phyloP scores from a whole-genome alignment of 2,113 vertebrate species.

The Leiothrix lutea region DNA sequence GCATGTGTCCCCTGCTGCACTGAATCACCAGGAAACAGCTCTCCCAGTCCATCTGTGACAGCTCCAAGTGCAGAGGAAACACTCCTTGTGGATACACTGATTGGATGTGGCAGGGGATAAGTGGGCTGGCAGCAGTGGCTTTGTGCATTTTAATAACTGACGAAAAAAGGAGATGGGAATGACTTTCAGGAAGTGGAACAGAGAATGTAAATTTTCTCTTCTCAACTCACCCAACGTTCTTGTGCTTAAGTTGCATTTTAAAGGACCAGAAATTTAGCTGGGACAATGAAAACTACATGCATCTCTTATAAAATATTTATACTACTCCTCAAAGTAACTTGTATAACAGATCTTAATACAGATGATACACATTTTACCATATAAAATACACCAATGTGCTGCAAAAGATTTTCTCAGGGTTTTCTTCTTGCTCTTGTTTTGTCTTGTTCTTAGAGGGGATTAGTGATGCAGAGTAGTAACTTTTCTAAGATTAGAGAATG shows the following conservation, averaged over 20 bases:
- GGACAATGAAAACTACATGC: not conserved
- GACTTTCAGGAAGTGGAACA: not conserved
- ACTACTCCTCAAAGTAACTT: not conserved
- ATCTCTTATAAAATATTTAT: not conserved
- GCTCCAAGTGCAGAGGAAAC: constrained; percentile 18
- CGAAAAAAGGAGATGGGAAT: not conserved
- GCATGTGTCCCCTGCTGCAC: constrained; percentile 20
- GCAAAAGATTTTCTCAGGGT: not conserved
- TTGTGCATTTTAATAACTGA: constrained; percentile 4
- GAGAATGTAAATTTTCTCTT: not conserved
- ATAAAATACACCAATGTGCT: not conserved
- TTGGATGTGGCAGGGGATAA: constrained; percentile 19
- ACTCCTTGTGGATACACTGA: not conserved
- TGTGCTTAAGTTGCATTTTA: not conserved
- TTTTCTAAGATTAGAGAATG: not conserved
- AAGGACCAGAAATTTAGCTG: not conserved
- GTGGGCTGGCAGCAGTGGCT: not conserved
- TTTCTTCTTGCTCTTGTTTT: not conserved
- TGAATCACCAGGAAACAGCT: not conserved
- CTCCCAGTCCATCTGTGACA: constrained; percentile 12
- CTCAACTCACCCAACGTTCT: not conserved
- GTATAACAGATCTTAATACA: not conserved
- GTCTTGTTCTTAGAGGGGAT: not conserved
- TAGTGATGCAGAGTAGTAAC: not conserved
- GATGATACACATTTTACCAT: not conserved